A percentile compares a stretch with the other conserved stretches of the same genome.
phyloP scores from a whole-genome alignment of 2,113 vertebrate genomes.

The Polyodon spathula region DNA sequence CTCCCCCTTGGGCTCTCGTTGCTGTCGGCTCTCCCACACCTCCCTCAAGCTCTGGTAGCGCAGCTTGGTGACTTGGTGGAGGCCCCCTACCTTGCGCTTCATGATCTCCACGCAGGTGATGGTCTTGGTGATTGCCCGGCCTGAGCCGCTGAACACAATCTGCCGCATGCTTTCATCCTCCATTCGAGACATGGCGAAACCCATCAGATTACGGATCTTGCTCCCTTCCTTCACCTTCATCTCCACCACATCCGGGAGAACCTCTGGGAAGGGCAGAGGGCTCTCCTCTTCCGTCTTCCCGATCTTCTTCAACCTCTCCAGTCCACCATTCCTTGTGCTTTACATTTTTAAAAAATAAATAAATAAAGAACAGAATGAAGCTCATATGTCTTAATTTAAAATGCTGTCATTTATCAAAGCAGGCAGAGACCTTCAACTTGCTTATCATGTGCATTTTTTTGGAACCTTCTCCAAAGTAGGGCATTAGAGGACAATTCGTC shows the following conservation, averaged over 20 bases:
- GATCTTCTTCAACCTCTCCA: slow-evolving; percentile 85
- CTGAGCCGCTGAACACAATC: slow-evolving; percentile 87
- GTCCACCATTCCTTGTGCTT: too few species aligned
- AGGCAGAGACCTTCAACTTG: too few species aligned
- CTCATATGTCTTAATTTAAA: not conserved
- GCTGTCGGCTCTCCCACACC: slow-evolving; percentile 79
- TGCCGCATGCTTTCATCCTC: slow-evolving; percentile 66
- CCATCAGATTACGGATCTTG: slow-evolving; percentile 94
- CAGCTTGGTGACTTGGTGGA: slow-evolving; percentile 90
- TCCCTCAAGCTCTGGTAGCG: slow-evolving; percentile 77
- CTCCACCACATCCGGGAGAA: slow-evolving; percentile 72
- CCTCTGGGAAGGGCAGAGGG: slow-evolving; percentile 68
- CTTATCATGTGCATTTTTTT: too few species aligned
- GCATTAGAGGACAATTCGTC: too few species aligned
- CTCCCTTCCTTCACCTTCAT: slow-evolving; percentile 96
- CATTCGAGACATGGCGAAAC: slow-evolving; percentile 85
- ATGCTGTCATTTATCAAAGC: not conserved
- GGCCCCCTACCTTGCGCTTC: slow-evolving; percentile 79
- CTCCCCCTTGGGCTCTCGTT: not conserved
- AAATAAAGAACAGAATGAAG: too few species aligned
- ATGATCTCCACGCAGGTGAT: slow-evolving; percentile 95
- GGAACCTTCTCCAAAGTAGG: too few species aligned
- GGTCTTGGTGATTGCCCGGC: slow-evolving; percentile 86
- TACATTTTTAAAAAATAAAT: too few species aligned
- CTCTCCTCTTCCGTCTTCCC: slow-evolving; percentile 72